Base-by-base conservation (phyloP, 2,113 vertebrate genomes). In the Mustela nigripes region DNA sequence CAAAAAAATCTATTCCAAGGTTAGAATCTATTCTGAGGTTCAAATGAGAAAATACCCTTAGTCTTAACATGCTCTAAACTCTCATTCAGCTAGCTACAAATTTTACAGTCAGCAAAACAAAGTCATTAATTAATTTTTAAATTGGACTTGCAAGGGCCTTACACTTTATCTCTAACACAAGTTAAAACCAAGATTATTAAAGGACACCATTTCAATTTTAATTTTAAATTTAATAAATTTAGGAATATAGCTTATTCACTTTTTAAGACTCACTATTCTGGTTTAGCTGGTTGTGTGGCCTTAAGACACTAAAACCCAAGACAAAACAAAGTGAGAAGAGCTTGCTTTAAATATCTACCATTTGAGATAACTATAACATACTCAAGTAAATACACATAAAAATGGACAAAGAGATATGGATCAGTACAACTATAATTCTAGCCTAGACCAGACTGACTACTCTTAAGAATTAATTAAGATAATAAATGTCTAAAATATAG, bases 161-260 rank as follows among this genome's bases (percentile, higher is more conserved):
- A 11, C 62, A 88, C 69, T 88, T 95, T 73, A 83, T 62, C 31
- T 92, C 6, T 67, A 91, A 78, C 48, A 33, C 11, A 91, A 14
- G 26, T 78, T 91, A 90, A 94, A 97, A 91, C 6, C 4, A 90
- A 88, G 33, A 85, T 58, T 60, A 94, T 84, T 63, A 56, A 83
- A 56, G 92, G 2, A 79, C 11, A 91, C 31, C 45, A 78, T 53
- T 89, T 90, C 53, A 91, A 87, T 67, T 95, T 96, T 50, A 82
- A 62, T 96, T 91, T 81, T 86, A 95, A 95, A 91, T n/a, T 80
- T 93, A 96, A 95, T 33, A 78, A 67, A 76, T 31, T 82, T 79
- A 45, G n/a, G n/a, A 58, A 94, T 28, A 50, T 4, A 14, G 5
- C 50, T 90, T 85, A 36, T 2, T 85, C 48, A 63, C 78, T 95